Conservation (phyloP, 1,140 invertebrate species). For the Euwallacea similis region DNA sequence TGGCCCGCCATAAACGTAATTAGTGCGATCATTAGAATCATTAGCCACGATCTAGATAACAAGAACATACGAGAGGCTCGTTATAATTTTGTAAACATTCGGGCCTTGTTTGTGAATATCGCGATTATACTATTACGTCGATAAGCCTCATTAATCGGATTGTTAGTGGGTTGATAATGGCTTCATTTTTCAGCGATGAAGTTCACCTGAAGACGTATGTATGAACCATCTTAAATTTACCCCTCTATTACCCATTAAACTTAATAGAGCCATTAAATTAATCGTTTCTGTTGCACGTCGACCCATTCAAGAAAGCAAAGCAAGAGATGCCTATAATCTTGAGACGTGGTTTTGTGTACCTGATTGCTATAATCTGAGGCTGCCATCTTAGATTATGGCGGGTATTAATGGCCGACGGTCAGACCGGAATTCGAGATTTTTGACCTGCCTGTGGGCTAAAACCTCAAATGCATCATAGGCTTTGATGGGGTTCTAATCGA, state of each 20-base stretch:
- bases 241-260: constrained; percentile 6
- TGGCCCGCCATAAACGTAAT: constrained; percentile 15
- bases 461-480: neutral
- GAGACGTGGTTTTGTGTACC: constrained; percentile 21
- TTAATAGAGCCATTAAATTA: constrained; percentile 27
- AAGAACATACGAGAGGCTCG: constrained; percentile 15
- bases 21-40: constrained; percentile 23
- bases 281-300: constrained; percentile 21
- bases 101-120: constrained; percentile 7
- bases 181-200: constrained; percentile 16
- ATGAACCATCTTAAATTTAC: too few relatives aligned
- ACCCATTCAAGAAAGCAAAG: constrained; percentile 24
- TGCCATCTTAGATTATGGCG: constrained; percentile 33
- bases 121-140: constrained; percentile 3
- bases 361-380: constrained; percentile 32
- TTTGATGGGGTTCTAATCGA: neutral
- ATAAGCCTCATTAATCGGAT: constrained; percentile 25
- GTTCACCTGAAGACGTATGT: too few relatives aligned
- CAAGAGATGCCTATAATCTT: constrained; percentile 19
- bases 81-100: constrained; percentile 14
- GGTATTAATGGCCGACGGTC: constrained; percentile 31
- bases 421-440: constrained; percentile 45
- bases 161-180: constrained; percentile 11
- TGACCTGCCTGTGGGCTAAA: constrained; percentile 14
- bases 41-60: constrained; percentile 20